These are phyloP conservation scores for Sinella curviseta DNA, from an alignment of 1,140 invertebrate species.

Conservation along the genomic window DNA sequence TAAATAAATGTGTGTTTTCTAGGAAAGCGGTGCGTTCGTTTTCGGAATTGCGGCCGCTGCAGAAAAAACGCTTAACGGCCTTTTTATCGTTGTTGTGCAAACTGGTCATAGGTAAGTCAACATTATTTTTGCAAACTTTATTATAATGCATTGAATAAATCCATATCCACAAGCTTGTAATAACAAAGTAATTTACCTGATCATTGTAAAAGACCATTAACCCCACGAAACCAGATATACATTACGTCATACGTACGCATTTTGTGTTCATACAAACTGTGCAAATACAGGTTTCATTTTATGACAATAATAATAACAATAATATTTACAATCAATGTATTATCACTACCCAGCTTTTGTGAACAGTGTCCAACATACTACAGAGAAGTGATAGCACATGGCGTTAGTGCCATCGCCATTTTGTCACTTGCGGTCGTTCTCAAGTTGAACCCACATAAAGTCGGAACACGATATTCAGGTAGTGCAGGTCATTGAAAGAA, in stretches of 20 bases:
- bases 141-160: background rate
- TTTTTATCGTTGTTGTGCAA: constrained; percentile 12
- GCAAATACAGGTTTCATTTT: too few species aligned
- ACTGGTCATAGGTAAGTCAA: constrained; percentile 6
- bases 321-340: background rate
- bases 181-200: too few species aligned
- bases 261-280: too few species aligned
- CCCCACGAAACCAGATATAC: too few species aligned
- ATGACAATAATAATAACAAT: too few species aligned
- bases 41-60: background rate
- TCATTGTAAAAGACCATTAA: too few species aligned
- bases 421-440: constrained; percentile 6
- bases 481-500: background rate
- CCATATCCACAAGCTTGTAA: too few species aligned
- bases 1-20: background rate
- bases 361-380: constrained; percentile 26
- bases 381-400: constrained; percentile 25
- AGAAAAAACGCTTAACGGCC: background rate
- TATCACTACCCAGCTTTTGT: too few species aligned
- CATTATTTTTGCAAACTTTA: background rate
- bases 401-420: constrained; percentile 15
- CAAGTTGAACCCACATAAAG: background rate
- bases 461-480: constrained; percentile 21
- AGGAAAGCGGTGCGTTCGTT: constrained; percentile 21
- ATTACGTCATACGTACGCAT: too few species aligned